phyloP scores from a whole-genome alignment of 1,140 invertebrate species.

The Papilio polyxenes region DNA sequence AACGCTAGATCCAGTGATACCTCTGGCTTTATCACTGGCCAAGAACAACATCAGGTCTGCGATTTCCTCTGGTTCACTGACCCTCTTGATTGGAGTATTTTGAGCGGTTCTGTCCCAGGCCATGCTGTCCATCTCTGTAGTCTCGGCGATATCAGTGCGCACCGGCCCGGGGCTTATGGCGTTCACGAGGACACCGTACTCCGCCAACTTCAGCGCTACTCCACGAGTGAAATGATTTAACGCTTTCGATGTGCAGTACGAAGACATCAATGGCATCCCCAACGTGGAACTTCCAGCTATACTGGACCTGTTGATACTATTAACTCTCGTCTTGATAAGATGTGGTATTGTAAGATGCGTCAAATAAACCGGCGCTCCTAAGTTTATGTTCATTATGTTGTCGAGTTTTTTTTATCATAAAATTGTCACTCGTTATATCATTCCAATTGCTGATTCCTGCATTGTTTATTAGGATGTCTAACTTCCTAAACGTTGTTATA shows the following conservation, averaged over 20 bases:
- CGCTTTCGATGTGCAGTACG: slow-evolving; percentile 40
- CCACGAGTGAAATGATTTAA: slow-evolving; percentile 39
- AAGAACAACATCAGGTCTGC: slow-evolving; percentile 35
- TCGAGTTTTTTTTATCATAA: slow-evolving; percentile 23
- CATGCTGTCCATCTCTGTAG: neutral
- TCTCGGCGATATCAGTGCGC: neutral
- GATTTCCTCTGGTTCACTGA: slow-evolving; percentile 17
- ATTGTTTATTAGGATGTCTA: slow-evolving; percentile 30
- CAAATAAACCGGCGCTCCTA: slow-evolving; percentile 28
- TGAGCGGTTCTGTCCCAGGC: neutral
- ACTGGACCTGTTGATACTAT: slow-evolving; percentile 46
- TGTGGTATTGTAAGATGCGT: slow-evolving; percentile 29
- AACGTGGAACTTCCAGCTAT: slow-evolving; percentile 1
- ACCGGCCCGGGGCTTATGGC: neutral
- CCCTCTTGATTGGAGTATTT: neutral
- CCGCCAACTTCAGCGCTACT: slow-evolving; percentile 39
- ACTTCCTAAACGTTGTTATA: slow-evolving; percentile 12
- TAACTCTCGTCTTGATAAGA: slow-evolving; percentile 45
- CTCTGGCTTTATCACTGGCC: neutral
- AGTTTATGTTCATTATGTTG: neutral
- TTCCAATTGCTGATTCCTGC: neutral
- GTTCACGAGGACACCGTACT: slow-evolving; percentile 40
- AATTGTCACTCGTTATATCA: neutral
- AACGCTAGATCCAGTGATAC: slow-evolving; percentile 37
- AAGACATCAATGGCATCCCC: neutral